Base-by-base conservation (phyloP, 2,888 invertebrate species). In the Lacanobia wlatinum region DNA sequence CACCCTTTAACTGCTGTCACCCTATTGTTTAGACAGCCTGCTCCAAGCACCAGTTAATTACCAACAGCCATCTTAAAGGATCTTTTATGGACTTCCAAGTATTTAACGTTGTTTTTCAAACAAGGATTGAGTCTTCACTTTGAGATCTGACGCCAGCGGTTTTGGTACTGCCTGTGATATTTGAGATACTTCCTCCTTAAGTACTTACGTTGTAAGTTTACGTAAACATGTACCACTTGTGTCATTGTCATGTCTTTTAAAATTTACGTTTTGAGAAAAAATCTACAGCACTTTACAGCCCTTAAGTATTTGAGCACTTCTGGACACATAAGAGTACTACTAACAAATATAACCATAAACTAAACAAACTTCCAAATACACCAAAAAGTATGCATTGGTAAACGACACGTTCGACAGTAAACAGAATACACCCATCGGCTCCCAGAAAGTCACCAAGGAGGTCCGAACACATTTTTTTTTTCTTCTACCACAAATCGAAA, bases 401-500 rank as follows among this genome's bases (percentile, higher is more conserved):
- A 80, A 73, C 70, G 69, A 59, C 50, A 43, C 28, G 62, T 78
- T 83, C 68, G 71, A 74, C 85, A 62, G 80, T 52, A 64, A 83
- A 79, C 59, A 78, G 65, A 63, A 73, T 59, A 74, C 80, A 71
- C 73, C 73, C 77, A 86, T 79, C 69, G 80, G 77, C 84, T 73
- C 79, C 76, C 73, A 80, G 58, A 75, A 76, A 76, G 56, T 68
- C 78, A 83, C 80, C 63, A 63, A 87, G 90, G 89, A 89, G 90
- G 90, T 90, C 89, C 80, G 58, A 80, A 79, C 73, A 65, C 48
- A 34, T 56, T 84, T 86, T 86, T 62, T 40, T 77, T 66, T 84
- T 87, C 82, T 82, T 71, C 66, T 53, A 76, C 70, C 82, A 75
- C 81, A 85, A 83, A 88, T 90, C 87, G 87, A 84, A 83, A 85